phyloP scores from a whole-genome alignment of 2,888 invertebrate genomes.

The Acronicta psi region DNA sequence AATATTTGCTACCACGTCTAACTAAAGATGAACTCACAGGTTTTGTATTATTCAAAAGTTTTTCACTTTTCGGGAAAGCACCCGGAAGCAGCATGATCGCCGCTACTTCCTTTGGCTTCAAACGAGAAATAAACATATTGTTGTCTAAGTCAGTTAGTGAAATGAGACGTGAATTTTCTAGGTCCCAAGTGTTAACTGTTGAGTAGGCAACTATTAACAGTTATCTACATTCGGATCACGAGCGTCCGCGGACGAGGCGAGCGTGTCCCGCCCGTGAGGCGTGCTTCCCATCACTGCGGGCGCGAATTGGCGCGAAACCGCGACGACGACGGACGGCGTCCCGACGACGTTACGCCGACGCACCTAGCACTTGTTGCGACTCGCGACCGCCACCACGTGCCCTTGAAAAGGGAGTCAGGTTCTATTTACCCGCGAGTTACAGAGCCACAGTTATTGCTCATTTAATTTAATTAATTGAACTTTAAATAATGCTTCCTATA shows the following conservation, averaged over 20 bases:
- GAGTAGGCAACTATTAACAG: slow-evolving; percentile 53
- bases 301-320: slow-evolving; percentile 80
- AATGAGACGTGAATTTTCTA: slow-evolving; percentile 42
- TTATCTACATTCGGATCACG: slow-evolving; percentile 63
- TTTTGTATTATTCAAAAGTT: slow-evolving; percentile 27
- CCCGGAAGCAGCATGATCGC: slow-evolving; percentile 29
- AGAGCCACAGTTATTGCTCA: slow-evolving; percentile 20
- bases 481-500: not conserved
- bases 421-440: slow-evolving; percentile 42
- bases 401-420: slow-evolving; percentile 73
- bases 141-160: slow-evolving; percentile 20
- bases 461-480: slow-evolving; percentile 18
- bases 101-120: slow-evolving; percentile 22
- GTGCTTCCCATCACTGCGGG: slow-evolving; percentile 82
- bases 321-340: slow-evolving; percentile 56
- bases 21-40: slow-evolving; percentile 29
- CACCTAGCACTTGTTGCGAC: slow-evolving; percentile 80
- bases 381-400: slow-evolving; percentile 56
- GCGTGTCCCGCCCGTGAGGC: slow-evolving; percentile 79
- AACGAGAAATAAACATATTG: slow-evolving; percentile 43
- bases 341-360: slow-evolving; percentile 76
- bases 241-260: slow-evolving; percentile 60
- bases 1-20: slow-evolving; percentile 28
- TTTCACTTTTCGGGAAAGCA: slow-evolving; percentile 43
- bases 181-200: slow-evolving; percentile 43